A percentile compares a stretch with the other conserved stretches of the same genome.
phyloP scores from a whole-genome alignment of 2,797 vertebrate species.

The Microchirus variegatus region DNA sequence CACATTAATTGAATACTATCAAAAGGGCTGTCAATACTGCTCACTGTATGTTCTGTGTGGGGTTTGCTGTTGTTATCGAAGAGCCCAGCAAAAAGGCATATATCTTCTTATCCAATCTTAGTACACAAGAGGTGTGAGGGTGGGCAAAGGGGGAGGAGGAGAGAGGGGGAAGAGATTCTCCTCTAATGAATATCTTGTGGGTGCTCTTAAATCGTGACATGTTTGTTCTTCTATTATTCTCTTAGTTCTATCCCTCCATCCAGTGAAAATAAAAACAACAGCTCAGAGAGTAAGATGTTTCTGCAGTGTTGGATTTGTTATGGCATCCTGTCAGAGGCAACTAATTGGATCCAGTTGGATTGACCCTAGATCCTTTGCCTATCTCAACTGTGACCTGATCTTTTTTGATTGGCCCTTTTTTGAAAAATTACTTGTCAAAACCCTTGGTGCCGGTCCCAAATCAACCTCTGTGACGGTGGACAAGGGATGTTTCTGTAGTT shows the following conservation, averaged over 20 bases:
- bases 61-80: slow-evolving; percentile 47
- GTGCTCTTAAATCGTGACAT: slow-evolving; percentile 81
- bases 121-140: slow-evolving; percentile 10
- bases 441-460: slow-evolving; percentile 31
- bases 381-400: slow-evolving; percentile 65
- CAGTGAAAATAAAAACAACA: slow-evolving; percentile 23
- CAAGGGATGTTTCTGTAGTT: not conserved
- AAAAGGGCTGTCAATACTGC: slow-evolving; percentile 61
- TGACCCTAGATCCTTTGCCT: slow-evolving; percentile 66
- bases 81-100: slow-evolving; percentile 29
- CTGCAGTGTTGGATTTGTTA: slow-evolving; percentile 48
- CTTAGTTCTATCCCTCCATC: slow-evolving; percentile 46
- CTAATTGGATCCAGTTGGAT: slow-evolving; percentile 79
- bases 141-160: slow-evolving; percentile 14
- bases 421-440: not conserved
- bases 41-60: slow-evolving; percentile 43
- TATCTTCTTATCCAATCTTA: slow-evolving; percentile 52
- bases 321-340: slow-evolving; percentile 52
- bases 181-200: slow-evolving; percentile 78
- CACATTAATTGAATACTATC: slow-evolving; percentile 62
- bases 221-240: slow-evolving; percentile 77
- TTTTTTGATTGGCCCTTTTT: slow-evolving; percentile 47
- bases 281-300: slow-evolving; percentile 45
- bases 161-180: slow-evolving; percentile 50
- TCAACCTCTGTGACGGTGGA: slow-evolving; percentile 9